Evolutionary conservation across 2,797 vertebrate genomes (phyloP).

Genomic region (Vespertilio murinus): DNA sequence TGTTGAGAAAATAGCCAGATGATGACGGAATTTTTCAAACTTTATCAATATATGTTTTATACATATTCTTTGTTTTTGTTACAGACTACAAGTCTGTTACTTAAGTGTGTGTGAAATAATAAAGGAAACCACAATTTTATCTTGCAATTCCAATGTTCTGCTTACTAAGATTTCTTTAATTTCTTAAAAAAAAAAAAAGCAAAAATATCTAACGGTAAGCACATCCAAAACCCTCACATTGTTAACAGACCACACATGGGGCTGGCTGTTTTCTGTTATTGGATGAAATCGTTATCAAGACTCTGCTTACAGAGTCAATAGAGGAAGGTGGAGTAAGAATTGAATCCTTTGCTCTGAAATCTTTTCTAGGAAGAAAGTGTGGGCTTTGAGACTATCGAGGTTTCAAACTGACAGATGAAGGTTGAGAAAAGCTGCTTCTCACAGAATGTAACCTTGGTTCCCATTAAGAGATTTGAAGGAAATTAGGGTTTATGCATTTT

Average conservation of each 20-base stretch:
- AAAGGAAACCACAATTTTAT: constrained; percentile 75
- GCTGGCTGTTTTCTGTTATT: constrained; percentile 49
- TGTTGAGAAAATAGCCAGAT: constrained; percentile 27
- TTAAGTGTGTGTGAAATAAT: constrained; percentile 57
- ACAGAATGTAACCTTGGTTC: constrained; percentile 79
- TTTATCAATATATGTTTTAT: constrained; percentile 41
- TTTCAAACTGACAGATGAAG: constrained; percentile 73
- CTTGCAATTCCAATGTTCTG: constrained; percentile 50
- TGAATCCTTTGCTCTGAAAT: constrained; percentile 77
- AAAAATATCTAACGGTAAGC: constrained; percentile 61
- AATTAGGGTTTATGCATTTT: constrained; percentile 64
- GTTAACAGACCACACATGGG: constrained; percentile 56
- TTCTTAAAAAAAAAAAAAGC: constrained; percentile 50
- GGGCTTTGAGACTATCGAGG: constrained; percentile 72
- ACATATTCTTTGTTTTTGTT: constrained; percentile 29
- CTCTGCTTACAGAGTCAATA: constrained; percentile 77
- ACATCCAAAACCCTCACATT: constrained; percentile 49
- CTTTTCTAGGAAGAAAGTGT: constrained; percentile 75
- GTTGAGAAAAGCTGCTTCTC: constrained; percentile 79
- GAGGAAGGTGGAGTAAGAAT: constrained; percentile 70
- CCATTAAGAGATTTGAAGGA: constrained; percentile 78
- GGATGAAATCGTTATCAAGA: constrained; percentile 58
- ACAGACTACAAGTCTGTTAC: constrained; percentile 65
- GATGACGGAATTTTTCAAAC: constrained; percentile 2
- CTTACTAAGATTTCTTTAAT: constrained; percentile 48